A percentile compares a stretch with the other conserved stretches of the same genome.
Evolutionary conservation across 2,797 vertebrate genomes (phyloP).

Genomic region (Alfaro cultratus): DNA sequence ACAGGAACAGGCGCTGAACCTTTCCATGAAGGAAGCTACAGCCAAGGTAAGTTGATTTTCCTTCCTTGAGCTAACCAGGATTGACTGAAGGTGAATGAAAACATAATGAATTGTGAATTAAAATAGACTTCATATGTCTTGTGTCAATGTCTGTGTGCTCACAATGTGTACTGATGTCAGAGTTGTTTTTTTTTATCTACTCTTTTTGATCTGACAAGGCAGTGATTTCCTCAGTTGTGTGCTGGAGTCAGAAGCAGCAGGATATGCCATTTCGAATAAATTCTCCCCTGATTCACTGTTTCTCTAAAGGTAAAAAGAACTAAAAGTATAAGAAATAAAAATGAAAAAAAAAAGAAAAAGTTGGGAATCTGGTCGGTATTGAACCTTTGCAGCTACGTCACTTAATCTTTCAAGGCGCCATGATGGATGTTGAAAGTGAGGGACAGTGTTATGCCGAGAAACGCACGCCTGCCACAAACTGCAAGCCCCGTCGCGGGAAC

Average conservation of each 20-base stretch:
- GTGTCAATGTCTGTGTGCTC: constrained; percentile 23
- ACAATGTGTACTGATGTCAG: constrained; percentile 39
- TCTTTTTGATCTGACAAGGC: constrained; percentile 43
- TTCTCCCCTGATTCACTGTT: neutral
- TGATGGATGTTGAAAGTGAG: no score
- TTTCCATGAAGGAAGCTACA: constrained; percentile 86
- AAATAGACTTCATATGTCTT: constrained; percentile 31
- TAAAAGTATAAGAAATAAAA: neutral
- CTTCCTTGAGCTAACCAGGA: constrained; percentile 14
- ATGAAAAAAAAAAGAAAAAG: constrained; percentile 2
- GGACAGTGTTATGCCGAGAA: no score
- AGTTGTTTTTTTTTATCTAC: constrained; percentile 23
- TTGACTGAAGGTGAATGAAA: constrained; percentile 45
- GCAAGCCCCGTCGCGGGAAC: no score
- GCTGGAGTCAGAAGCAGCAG: constrained; percentile 20
- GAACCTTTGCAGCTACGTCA: no score
- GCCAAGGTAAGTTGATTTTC: constrained; percentile 84
- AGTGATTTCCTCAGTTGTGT: constrained; percentile 19
- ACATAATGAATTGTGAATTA: constrained; percentile 38
- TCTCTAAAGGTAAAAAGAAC: neutral
- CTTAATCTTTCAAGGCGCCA: no score
- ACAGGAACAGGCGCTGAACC: constrained; percentile 81
- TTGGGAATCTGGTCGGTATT: neutral
- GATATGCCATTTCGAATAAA: constrained; percentile 22
- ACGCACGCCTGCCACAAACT: no score